A percentile compares a stretch with the other conserved stretches of the same genome.
These are phyloP conservation scores for Callionymus lyra DNA, from an alignment of 2,113 vertebrate genomes.

Conservation along the genomic window DNA sequence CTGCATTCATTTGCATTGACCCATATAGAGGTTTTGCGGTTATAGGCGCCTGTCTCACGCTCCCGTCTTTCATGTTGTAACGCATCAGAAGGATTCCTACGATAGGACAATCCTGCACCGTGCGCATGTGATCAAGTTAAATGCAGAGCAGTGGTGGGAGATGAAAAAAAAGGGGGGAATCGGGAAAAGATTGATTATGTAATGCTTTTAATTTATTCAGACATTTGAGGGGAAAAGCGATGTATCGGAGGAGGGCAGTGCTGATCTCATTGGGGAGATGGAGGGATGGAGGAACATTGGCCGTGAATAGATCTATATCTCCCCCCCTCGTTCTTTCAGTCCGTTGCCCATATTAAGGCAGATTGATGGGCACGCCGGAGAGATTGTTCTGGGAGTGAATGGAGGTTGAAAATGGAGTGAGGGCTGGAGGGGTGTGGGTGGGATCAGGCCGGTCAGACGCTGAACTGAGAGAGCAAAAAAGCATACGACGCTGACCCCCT, in stretches of 20 bases:
- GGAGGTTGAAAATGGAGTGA: conserved; percentile 32
- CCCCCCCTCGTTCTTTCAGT: conserved; percentile 24
- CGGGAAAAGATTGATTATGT: conserved; percentile 55
- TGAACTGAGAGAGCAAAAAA: background rate
- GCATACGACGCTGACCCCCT: background rate
- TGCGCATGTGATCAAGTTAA: conserved; percentile 38
- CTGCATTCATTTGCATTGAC: conserved; percentile 60
- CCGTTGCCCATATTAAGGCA: conserved; percentile 31
- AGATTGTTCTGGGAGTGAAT: conserved; percentile 37
- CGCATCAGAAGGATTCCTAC: conserved; percentile 6
- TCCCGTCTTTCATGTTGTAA: conserved; percentile 37
- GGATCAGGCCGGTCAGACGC: conserved; percentile 6
- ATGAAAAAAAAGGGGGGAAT: conserved; percentile 27
- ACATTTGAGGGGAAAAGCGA: conserved; percentile 33
- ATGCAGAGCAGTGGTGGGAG: conserved; percentile 8
- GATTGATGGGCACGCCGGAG: conserved; percentile 34
- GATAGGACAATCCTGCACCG: no score
- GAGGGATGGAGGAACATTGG: conserved; percentile 36
- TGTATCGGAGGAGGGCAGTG: conserved; percentile 39
- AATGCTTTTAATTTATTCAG: conserved; percentile 61
- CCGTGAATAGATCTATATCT: conserved; percentile 39
- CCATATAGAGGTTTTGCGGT: conserved; percentile 45
- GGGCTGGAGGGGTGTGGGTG: conserved; percentile 3
- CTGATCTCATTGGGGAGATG: conserved; percentile 43
- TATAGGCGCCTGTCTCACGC: conserved; percentile 11